These are phyloP conservation scores for Sisor rabdophorus DNA, from an alignment of 2,113 vertebrate species.

Conservation along the genomic window DNA sequence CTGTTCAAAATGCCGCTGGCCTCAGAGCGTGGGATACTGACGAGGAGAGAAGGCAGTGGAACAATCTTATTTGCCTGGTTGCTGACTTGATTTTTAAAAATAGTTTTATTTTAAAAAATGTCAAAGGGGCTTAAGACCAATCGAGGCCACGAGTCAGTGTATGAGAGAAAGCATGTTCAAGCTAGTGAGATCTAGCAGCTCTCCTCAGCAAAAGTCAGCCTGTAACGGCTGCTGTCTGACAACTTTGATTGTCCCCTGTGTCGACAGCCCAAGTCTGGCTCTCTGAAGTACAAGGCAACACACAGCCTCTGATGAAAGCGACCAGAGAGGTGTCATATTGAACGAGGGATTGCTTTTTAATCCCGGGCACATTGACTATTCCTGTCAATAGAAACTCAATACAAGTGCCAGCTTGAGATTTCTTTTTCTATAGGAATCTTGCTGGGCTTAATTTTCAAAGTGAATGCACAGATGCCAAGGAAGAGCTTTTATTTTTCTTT, in stretches of 20 bases:
- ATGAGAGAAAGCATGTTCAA: constrained; percentile 54
- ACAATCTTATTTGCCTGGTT: constrained; percentile 76
- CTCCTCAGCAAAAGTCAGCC: constrained; percentile 70
- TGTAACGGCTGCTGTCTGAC: constrained; percentile 62
- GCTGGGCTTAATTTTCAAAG: constrained; percentile 78
- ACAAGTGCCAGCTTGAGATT: constrained; percentile 74
- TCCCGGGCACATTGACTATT: constrained; percentile 73
- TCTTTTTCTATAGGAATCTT: constrained; percentile 67
- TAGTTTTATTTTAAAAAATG: constrained; percentile 69
- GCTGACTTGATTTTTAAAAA: constrained; percentile 70
- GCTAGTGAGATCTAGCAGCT: constrained; percentile 53
- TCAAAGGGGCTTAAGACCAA: constrained; percentile 20
- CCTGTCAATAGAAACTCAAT: constrained; percentile 75
- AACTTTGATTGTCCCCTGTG: constrained; percentile 69
- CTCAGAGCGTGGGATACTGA: constrained; percentile 61
- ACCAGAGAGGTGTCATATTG: constrained; percentile 71
- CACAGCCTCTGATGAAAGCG: constrained; percentile 67
- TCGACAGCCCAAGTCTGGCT: constrained; percentile 66
- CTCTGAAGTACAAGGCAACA: constrained; percentile 70
- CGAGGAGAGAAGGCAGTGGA: constrained; percentile 60
- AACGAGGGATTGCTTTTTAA: constrained; percentile 75
- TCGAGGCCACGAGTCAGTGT: constrained; percentile 17
- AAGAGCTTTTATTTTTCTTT: constrained; percentile 56
- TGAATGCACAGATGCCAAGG: constrained; percentile 72
- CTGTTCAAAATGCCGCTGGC: constrained; percentile 66